Evolutionary conservation across 2,888 invertebrate species (phyloP).

Genomic region (Chydorus sphaericus): DNA sequence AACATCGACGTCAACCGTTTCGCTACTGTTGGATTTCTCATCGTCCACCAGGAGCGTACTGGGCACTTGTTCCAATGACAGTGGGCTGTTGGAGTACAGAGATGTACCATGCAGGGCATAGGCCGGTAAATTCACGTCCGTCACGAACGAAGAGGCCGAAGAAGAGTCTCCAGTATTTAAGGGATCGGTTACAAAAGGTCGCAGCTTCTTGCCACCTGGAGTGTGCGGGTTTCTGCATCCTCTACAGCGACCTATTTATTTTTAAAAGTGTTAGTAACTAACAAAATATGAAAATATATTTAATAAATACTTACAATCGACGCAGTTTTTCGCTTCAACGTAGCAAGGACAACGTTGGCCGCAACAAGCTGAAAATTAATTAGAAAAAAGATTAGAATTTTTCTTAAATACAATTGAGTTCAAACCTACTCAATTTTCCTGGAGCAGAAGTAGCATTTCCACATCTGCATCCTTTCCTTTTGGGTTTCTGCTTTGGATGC

Average conservation of each 20-base stretch:
- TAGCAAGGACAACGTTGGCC: conserved; percentile 90
- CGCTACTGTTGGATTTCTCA: conserved; percentile 27
- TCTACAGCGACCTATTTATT: conserved; percentile 46
- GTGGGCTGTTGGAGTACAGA: conserved; percentile 9
- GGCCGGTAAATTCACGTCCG: background rate
- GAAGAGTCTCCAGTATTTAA: background rate
- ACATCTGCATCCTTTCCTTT: conserved; percentile 57
- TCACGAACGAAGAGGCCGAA: background rate
- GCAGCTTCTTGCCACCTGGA: conserved; percentile 58
- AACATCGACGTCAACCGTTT: conserved; percentile 31
- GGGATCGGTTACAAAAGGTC: conserved; percentile 7
- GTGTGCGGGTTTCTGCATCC: conserved; percentile 85
- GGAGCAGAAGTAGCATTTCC: conserved; percentile 79
- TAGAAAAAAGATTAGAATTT: background rate
- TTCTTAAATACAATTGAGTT: background rate
- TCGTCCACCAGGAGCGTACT: conserved; percentile 32
- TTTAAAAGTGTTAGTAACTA: background rate
- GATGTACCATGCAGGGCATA: conserved; percentile 1
- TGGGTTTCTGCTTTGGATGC: conserved; percentile 10
- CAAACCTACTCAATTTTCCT: conserved; percentile 53
- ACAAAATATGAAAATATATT: background rate
- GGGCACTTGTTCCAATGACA: conserved; percentile 23
- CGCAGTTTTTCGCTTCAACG: conserved; percentile 73
- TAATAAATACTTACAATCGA: conserved; percentile 53
- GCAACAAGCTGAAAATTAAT: conserved; percentile 46